Conservation (phyloP, 1,140 invertebrate genomes). For the Diorhabda elongata region DNA sequence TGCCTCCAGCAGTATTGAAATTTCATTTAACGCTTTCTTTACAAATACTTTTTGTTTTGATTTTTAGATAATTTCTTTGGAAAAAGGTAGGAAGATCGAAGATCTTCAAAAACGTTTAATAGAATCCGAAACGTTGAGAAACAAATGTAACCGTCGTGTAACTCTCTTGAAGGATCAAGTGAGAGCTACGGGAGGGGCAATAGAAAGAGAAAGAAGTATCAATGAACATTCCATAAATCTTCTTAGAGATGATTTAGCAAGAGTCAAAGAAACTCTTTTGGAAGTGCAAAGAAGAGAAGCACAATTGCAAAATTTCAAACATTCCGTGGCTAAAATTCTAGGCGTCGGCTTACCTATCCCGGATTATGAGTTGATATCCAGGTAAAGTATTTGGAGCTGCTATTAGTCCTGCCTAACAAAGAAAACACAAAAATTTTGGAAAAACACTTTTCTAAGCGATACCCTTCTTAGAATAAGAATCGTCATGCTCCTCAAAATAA, state of each 20-base stretch:
- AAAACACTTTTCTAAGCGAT: no score
- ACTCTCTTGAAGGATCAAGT: conserved; percentile 67
- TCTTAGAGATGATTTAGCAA: conserved; percentile 66
- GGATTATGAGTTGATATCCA: conserved; percentile 72
- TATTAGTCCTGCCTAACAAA: no score
- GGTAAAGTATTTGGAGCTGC: conserved; percentile 29
- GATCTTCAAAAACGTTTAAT: conserved; percentile 72
- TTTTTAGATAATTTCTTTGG: conserved; percentile 70
- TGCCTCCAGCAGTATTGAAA: no score
- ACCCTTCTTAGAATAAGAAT: no score
- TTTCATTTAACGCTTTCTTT: no score
- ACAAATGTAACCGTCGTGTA: conserved; percentile 67
- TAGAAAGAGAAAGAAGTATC: conserved; percentile 65
- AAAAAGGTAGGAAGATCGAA: conserved; percentile 76
- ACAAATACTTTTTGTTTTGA: not conserved
- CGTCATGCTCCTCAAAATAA: no score
- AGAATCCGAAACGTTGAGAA: conserved; percentile 67
- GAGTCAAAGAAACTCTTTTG: conserved; percentile 64
- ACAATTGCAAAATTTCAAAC: conserved; percentile 67
- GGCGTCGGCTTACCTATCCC: conserved; percentile 65
- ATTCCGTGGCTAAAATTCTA: conserved; percentile 62
- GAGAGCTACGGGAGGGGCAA: conserved; percentile 58
- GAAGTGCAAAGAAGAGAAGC: conserved; percentile 69
- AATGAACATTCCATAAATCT: conserved; percentile 63
- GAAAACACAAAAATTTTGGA: no score